These are phyloP conservation scores for Aythya baeri DNA, from an alignment of 2,113 vertebrate species.

Conservation along the genomic window DNA sequence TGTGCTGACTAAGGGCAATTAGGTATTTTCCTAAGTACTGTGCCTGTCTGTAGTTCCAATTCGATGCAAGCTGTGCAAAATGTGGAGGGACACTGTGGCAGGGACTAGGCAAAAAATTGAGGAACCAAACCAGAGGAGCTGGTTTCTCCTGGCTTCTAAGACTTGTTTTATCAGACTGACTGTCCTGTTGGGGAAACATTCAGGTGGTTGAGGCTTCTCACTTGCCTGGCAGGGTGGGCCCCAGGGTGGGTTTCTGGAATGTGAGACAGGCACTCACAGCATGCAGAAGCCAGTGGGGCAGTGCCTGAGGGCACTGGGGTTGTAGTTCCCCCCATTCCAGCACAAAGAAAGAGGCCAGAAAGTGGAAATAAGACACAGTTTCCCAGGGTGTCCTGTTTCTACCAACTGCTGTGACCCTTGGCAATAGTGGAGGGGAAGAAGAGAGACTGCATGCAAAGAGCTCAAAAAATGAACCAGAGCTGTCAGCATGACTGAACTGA, in stretches of 20 bases:
- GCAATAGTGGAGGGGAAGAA: not conserved
- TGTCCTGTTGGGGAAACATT: not conserved
- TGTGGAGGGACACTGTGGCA: not conserved
- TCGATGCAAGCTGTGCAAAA: not conserved
- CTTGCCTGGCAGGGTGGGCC: not conserved
- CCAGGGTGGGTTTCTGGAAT: not conserved
- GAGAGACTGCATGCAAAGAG: not conserved
- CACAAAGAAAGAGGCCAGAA: not conserved
- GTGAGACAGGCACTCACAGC: accelerated
- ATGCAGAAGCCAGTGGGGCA: not conserved
- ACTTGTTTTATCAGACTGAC: not conserved
- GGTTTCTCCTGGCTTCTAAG: not conserved
- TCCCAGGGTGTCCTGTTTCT: conserved; percentile 59
- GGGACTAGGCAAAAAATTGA: not conserved
- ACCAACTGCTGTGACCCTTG: conserved; percentile 44
- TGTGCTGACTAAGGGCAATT: not conserved
- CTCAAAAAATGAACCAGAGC: not conserved
- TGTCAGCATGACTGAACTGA: not conserved
- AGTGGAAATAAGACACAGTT: not conserved
- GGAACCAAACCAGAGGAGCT: not conserved
- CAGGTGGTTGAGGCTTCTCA: not conserved
- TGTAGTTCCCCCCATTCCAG: not conserved
- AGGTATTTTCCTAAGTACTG: not conserved
- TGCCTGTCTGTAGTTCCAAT: not conserved
- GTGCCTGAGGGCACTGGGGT: not conserved